A percentile compares a stretch with the other conserved stretches of the same genome.
phyloP scores from a whole-genome alignment of 2,888 invertebrate species.

The Synanthedon andrenaeformis region DNA sequence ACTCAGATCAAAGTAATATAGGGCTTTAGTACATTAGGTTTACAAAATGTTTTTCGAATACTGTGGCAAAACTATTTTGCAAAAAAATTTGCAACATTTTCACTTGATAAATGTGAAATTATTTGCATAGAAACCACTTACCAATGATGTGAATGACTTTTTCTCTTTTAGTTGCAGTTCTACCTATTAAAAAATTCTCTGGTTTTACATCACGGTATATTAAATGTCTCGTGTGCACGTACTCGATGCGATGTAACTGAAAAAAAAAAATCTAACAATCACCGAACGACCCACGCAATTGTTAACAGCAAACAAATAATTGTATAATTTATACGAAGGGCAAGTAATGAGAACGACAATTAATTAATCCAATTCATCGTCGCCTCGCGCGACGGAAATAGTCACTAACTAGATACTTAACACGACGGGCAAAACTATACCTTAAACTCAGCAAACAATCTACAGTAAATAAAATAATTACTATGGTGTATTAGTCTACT shows the following conservation, averaged over 20 bases:
- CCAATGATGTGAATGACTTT: conserved; percentile 99
- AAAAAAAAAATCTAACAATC: conserved; percentile 24
- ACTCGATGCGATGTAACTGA: conserved; percentile 98
- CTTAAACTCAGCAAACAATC: too few species aligned
- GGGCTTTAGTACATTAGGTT: too few species aligned
- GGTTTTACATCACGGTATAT: conserved; percentile 99
- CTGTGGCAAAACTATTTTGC: too few species aligned
- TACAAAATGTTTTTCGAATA: too few species aligned
- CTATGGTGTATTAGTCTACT: too few species aligned
- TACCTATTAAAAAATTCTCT: conserved; percentile 99
- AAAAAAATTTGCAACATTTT: too few species aligned
- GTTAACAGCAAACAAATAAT: not conserved
- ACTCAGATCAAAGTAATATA: too few species aligned
- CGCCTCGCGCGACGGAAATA: not conserved
- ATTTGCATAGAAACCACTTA: conserved; percentile 37
- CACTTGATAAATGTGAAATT: too few species aligned
- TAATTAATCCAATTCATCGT: not conserved
- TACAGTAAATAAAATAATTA: too few species aligned
- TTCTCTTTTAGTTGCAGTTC: conserved; percentile 96
- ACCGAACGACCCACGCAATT: not conserved
- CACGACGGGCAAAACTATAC: too few species aligned
- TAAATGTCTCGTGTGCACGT: conserved; percentile 98
- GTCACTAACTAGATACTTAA: too few species aligned
- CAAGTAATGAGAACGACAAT: not conserved
- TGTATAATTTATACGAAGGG: not conserved